Evolutionary conservation across 2,888 invertebrate species (phyloP).

Genomic region (Drosophila niveifrons): DNA sequence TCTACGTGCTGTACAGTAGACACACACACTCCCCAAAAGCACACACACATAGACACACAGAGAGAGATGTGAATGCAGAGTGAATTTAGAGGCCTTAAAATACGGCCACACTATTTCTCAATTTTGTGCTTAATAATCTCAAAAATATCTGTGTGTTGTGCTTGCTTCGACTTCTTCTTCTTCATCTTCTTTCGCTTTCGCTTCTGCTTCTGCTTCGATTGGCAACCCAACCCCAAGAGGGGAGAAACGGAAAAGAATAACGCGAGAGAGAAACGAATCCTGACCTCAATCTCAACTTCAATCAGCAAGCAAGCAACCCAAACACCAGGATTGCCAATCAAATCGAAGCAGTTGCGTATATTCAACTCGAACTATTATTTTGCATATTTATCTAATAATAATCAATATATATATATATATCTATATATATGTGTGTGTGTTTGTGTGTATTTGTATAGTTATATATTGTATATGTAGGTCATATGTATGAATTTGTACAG

Average conservation of each 20-base stretch:
- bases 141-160: conserved; percentile 46
- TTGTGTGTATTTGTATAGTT: conserved; percentile 48
- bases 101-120: conserved; percentile 24
- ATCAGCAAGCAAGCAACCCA: conserved; percentile 18
- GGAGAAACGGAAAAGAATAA: background rate
- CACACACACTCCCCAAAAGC: conserved; percentile 13
- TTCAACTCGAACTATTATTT: background rate
- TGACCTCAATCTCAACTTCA: conserved; percentile 1
- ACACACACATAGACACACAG: conserved; percentile 26
- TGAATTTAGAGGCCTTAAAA: conserved; percentile 28
- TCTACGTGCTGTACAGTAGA: conserved; percentile 65
- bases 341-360: background rate
- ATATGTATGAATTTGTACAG: conserved; percentile 39
- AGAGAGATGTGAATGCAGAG: background rate
- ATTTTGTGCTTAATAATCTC: conserved; percentile 56
- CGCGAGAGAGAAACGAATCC: conserved; percentile 16
- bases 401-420: conserved; percentile 4
- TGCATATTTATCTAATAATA: conserved; percentile 27
- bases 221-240: conserved; percentile 64
- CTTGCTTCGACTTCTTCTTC: background rate
- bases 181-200: background rate
- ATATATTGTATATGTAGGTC: conserved; percentile 41
- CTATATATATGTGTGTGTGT: conserved; percentile 13
- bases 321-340: conserved; percentile 60
- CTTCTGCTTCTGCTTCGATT: conserved; percentile 50